These are phyloP conservation scores for Simalia tracyae DNA, from an alignment of 2,797 vertebrate genomes.

Conservation along the genomic window DNA sequence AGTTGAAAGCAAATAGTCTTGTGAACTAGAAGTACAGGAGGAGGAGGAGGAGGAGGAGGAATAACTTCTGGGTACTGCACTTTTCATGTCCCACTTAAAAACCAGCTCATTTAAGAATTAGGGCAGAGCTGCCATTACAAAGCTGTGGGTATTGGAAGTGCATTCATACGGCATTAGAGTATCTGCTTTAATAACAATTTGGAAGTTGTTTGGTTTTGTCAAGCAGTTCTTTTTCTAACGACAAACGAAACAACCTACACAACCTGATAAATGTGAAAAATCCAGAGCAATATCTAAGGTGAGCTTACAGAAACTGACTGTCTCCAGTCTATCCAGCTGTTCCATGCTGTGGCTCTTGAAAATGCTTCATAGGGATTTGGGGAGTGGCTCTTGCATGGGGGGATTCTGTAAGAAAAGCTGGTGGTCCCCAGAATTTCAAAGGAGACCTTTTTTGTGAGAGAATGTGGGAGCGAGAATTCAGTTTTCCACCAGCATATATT, in stretches of 20 bases:
- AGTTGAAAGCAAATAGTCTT: constrained; percentile 35
- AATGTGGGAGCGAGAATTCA: not conserved
- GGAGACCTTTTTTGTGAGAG: not conserved
- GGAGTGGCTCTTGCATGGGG: not conserved
- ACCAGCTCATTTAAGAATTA: not conserved
- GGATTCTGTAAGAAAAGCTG: not conserved
- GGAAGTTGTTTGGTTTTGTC: constrained; percentile 34
- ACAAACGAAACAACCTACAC: not conserved
- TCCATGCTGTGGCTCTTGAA: not conserved
- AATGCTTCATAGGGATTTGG: not conserved
- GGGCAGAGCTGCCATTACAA: not conserved
- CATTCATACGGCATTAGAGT: rapidly evolving
- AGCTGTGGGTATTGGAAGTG: not conserved
- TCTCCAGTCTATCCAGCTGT: not conserved
- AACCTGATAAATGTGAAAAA: constrained; percentile 30
- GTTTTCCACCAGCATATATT: not conserved
- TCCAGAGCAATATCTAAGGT: not conserved
- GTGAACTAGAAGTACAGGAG: constrained; percentile 49
- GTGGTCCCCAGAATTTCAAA: not conserved
- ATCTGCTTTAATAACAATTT: not conserved
- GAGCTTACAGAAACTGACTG: not conserved
- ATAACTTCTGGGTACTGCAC: not conserved
- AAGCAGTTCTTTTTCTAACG: constrained; percentile 33
- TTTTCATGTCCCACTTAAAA: not conserved
- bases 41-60: not conserved